Base-by-base conservation (phyloP, 1,140 invertebrate genomes). In the Conopomorpha cramerella region DNA sequence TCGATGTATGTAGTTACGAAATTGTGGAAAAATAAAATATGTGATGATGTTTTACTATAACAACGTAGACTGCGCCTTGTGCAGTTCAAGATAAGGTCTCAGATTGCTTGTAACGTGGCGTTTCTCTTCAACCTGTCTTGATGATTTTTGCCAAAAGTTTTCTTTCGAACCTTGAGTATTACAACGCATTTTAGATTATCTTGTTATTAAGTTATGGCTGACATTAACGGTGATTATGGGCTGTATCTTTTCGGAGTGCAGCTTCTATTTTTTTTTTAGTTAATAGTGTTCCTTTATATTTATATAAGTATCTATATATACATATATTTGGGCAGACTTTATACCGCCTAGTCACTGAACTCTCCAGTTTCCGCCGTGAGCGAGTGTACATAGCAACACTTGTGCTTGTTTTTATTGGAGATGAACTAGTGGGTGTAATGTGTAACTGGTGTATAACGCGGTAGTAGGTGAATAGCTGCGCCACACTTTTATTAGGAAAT, bases 291-390 rank as follows among this genome's bases (percentile, higher is more conserved):
- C 10, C 10, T 23, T 23, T 23, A 6, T 6, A n/a, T n/a, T n/a
- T n/a, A n/a, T n/a, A n/a, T n/a, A n/a, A n/a, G n/a, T n/a, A n/a
- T n/a, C n/a, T n/a, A n/a, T n/a, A n/a, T n/a, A n/a, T n/a, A n/a
- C n/a, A 36, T 39, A 27, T 40, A 45, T 52, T 48, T 47, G 39
- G 46, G 55, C 50, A 48, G 51, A 48, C 54, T 55, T 68, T 58
- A 63, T 58, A 59, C 71, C 71, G 71, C 71, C 71, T 76, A 76
- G 71, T 76, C 68, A 71, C 71, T 76, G 71, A 68, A 64, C n/a
- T n/a, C n/a, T n/a, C n/a, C n/a, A n/a, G n/a, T n/a, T n/a, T n/a
- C n/a, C n/a, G n/a, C n/a, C n/a, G n/a, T n/a, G n/a, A n/a, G n/a
- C n/a, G n/a, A n/a, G n/a, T n/a, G n/a, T n/a, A n/a, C n/a, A n/a